These are phyloP conservation scores for Lagopus muta DNA, from an alignment of 2,113 vertebrate species.

Conservation along the genomic window DNA sequence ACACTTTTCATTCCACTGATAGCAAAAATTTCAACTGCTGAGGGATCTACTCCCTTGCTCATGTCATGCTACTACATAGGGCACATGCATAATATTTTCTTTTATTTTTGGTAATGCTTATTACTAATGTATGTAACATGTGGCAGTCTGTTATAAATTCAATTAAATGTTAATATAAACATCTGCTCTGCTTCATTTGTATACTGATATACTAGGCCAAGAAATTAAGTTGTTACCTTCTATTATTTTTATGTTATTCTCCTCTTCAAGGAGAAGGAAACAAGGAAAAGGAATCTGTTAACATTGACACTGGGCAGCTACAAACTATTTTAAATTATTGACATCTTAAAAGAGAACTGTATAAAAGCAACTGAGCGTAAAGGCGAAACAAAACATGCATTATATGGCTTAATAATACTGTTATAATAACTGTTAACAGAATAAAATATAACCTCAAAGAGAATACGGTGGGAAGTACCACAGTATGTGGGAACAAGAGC, in stretches of 20 bases:
- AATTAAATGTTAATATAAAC: slow-evolving; percentile 67
- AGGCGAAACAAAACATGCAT: background rate
- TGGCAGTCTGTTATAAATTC: slow-evolving; percentile 36
- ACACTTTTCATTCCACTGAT: background rate
- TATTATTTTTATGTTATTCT: background rate
- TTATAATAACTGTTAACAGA: background rate
- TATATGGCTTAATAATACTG: background rate
- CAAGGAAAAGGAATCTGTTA: background rate
- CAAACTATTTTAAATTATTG: background rate
- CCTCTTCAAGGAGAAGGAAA: background rate
- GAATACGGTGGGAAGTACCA: background rate
- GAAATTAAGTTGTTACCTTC: background rate
- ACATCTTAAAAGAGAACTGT: background rate
- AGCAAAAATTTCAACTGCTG: background rate
- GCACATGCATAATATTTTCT: slow-evolving; percentile 1
- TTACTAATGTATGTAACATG: slow-evolving; percentile 58
- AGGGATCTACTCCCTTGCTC: background rate
- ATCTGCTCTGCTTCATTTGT: slow-evolving; percentile 37
- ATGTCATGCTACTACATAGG: background rate
- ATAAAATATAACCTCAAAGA: slow-evolving; percentile 8
- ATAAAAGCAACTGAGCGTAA: slow-evolving; percentile 23
- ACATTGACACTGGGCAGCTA: background rate
- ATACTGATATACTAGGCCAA: background rate
- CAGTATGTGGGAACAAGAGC: background rate
- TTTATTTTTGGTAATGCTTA: slow-evolving; percentile 61